Evolutionary conservation across 1,140 invertebrate genomes (phyloP).

Genomic region (Ptiloglossa arizonensis): DNA sequence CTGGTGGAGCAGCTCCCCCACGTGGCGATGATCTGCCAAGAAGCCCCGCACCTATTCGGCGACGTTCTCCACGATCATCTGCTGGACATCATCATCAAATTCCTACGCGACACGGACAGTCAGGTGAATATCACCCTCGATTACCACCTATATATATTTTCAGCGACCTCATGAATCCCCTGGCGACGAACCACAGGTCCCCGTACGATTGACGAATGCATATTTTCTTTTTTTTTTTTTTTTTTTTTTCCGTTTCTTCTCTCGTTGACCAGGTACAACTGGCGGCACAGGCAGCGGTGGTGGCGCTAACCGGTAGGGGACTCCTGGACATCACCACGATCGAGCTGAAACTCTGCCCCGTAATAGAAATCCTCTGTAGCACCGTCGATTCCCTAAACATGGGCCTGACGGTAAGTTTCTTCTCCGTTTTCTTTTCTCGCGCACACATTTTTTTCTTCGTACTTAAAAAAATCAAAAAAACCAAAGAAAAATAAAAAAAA

Average conservation of each 20-base stretch:
- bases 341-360: conserved; percentile 84
- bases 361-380: conserved; percentile 70
- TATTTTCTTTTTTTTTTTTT: too few relatives aligned
- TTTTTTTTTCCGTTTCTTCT: too few relatives aligned
- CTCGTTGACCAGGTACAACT: conserved; percentile 83
- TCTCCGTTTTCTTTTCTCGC: neutral
- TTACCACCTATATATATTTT: too few relatives aligned
- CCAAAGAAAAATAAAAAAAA: too few relatives aligned
- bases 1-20: conserved; percentile 86
- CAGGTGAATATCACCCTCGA: conserved; percentile 79
- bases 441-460: too few relatives aligned
- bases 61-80: conserved; percentile 81
- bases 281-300: conserved; percentile 84
- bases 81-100: conserved; percentile 84
- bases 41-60: conserved; percentile 78
- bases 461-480: too few relatives aligned
- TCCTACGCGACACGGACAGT: conserved; percentile 83
- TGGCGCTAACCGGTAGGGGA: conserved; percentile 84
- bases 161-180: too few relatives aligned
- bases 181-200: neutral
- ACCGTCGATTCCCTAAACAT: conserved; percentile 81
- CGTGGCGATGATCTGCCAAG: conserved; percentile 84
- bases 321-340: conserved; percentile 84
- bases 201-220: neutral
- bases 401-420: conserved; percentile 80